Percentiles rank a stretch among this genome's conserved stretches.
Conservation (phyloP, 2,113 vertebrate species). For the Vombatus ursinus region DNA sequence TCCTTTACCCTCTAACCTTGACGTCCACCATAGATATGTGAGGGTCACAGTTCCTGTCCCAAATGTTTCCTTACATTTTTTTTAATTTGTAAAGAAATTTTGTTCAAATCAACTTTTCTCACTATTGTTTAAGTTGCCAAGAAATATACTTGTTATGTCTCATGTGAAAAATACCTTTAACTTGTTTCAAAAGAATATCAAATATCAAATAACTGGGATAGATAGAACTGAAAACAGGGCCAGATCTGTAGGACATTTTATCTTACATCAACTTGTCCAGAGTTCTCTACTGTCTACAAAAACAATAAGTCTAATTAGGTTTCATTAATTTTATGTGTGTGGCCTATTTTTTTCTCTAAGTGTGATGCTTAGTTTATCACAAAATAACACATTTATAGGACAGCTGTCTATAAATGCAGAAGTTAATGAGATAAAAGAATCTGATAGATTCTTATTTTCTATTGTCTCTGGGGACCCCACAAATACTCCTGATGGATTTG, state of each 20-base stretch:
- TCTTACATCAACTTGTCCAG: neutral
- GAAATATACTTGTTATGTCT: neutral
- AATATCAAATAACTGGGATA: neutral
- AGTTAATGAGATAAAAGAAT: neutral
- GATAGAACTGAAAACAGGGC: neutral
- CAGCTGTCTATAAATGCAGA: neutral
- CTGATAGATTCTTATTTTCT: neutral
- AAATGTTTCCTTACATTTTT: conserved; percentile 2
- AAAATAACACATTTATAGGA: neutral
- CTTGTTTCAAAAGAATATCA: neutral
- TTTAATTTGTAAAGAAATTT: neutral
- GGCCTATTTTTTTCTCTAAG: neutral
- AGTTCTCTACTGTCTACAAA: neutral
- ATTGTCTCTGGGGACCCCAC: neutral
- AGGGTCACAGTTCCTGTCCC: neutral
- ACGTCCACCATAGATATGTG: neutral
- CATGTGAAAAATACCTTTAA: neutral
- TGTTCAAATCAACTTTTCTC: neutral
- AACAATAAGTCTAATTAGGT: neutral
- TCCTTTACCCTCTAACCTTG: neutral
- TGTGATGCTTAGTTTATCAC: neutral
- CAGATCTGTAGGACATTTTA: neutral
- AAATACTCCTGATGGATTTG: neutral
- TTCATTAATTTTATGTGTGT: neutral
- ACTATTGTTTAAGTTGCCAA: neutral